Evolutionary conservation across 2,888 invertebrate species (phyloP), one percentile per base, ranked within the genome.

Genomic region (Habrosyne pyritoides): DNA sequence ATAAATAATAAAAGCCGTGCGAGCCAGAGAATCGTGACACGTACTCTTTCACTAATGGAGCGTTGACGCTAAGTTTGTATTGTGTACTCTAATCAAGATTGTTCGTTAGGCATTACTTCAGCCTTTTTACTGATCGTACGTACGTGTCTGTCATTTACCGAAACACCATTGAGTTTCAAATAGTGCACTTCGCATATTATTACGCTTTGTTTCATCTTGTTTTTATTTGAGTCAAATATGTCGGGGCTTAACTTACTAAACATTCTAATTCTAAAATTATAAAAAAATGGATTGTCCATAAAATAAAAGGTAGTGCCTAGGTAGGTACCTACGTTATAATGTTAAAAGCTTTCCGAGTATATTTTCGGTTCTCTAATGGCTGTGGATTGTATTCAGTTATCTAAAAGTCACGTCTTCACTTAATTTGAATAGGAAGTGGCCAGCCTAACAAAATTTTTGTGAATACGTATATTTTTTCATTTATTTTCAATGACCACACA

Each of bases 1-100:
- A 89, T 89, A 89, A 91, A 89, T 89, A 91, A 90, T 89, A 90
- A 84, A 84, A 86, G 71, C 79, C 83, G 77, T 76, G 82, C 82
- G 75, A 80, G 81, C 68, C 68, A 59, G 63, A 67, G 77, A 88
- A 81, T 91, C 91, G 91, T 91, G 91, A 91, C 90, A 89, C 83
- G 79, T 84, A 84, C 86, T 86, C 87, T 86, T 83, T 86, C 86
- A 79, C 87, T 91, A 91, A 91, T 91, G 91, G 89, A 89, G 79
- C 78, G 67, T 71, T 80, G 81, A 75, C 76, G 79, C 82, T 82
- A 80, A 79, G 83, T 83, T 79, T 77, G 87, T 81, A 85, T 79
- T 83, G 86, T 84, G 75, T 76, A 74, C 71, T 78, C 70, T 81
- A 88, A 91, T 90, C 91, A 89, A 91, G 91, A 91, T 91, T 76